phyloP scores from a whole-genome alignment of 2,113 vertebrate species.

The Centrocercus urophasianus region DNA sequence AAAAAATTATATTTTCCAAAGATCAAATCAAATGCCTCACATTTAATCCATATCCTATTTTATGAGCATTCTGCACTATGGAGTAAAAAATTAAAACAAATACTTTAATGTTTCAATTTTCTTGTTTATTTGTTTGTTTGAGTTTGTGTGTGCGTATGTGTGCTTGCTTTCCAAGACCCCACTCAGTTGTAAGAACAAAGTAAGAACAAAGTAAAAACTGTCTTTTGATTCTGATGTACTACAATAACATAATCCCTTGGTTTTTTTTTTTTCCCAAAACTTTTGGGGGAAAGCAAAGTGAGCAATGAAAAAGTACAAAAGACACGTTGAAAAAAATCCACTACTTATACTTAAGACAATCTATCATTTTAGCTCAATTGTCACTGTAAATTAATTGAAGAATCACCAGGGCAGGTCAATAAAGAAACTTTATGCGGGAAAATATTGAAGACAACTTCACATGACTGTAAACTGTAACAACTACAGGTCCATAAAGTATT shows the following conservation, averaged over 20 bases:
- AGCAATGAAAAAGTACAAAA: background rate
- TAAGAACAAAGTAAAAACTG: background rate
- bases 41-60: background rate
- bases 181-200: background rate
- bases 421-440: background rate
- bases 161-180: background rate
- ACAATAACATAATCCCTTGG: background rate
- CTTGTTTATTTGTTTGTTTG: background rate
- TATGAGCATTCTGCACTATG: background rate
- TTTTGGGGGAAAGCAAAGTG: background rate
- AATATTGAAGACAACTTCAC: background rate
- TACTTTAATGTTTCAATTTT: background rate
- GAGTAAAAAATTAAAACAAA: background rate
- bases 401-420: background rate
- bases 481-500: background rate
- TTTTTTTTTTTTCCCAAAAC: background rate
- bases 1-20: background rate
- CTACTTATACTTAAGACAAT: background rate
- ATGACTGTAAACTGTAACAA: background rate
- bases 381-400: background rate
- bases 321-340: background rate
- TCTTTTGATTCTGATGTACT: background rate
- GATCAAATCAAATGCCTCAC: background rate
- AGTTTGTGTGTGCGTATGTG: background rate
- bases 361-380: background rate